Evolutionary conservation across 2,888 invertebrate species (phyloP).

Genomic region (Lissocephala sabroskyi): DNA sequence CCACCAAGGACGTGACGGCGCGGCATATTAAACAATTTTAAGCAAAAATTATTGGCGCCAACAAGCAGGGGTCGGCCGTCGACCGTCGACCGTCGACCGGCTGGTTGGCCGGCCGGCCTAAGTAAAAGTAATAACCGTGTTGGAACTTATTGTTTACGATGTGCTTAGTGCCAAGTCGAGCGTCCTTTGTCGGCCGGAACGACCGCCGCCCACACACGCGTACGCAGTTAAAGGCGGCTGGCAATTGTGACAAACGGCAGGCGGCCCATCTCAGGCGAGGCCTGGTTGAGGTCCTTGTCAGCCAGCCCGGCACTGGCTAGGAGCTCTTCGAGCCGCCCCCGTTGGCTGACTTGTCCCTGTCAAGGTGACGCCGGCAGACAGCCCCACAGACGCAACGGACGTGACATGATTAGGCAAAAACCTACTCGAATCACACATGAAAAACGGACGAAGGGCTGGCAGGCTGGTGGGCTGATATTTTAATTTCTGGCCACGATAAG

Average conservation of each 20-base stretch:
- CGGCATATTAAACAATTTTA: constrained; percentile 55
- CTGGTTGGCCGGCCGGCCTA: neutral
- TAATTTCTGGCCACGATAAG: too few species aligned
- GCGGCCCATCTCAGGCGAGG: too few species aligned
- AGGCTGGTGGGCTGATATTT: too few species aligned
- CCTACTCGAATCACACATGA: too few species aligned
- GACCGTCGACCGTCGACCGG: constrained; percentile 34
- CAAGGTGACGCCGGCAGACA: too few species aligned
- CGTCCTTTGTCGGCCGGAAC: constrained; percentile 32
- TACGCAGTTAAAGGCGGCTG: constrained; percentile 46
- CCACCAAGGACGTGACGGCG: constrained; percentile 11
- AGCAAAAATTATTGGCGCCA: constrained; percentile 55
- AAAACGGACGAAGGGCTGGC: too few species aligned
- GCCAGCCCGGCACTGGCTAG: too few species aligned
- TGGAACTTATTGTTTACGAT: constrained; percentile 63
- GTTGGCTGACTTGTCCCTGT: too few species aligned
- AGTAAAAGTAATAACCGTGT: constrained; percentile 32
- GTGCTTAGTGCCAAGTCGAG: constrained; percentile 61
- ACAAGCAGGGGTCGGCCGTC: too few species aligned
- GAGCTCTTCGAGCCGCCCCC: too few species aligned
- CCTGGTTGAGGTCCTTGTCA: too few species aligned
- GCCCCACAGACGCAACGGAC: constrained; percentile 28
- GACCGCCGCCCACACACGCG: constrained; percentile 32
- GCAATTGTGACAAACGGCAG: constrained; percentile 61
- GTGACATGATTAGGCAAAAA: constrained; percentile 57